Evolutionary conservation across 2,888 invertebrate species (phyloP), one percentile per base, ranked within the genome.

Genomic region (Scelioninae gen. 1): DNA sequence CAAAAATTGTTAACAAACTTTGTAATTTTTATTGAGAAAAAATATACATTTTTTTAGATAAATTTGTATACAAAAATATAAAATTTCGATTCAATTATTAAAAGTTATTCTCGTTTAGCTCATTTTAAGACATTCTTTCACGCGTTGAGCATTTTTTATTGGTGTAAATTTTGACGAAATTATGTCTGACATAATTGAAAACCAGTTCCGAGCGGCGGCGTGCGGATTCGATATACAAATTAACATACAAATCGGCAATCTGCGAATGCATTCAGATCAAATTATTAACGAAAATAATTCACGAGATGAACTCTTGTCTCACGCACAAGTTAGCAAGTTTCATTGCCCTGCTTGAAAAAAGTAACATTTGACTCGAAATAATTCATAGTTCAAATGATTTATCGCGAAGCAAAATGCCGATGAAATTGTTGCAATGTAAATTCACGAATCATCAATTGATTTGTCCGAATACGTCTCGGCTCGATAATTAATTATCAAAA

Each of bases 401-500:
- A 65, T 65, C 40, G 5, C 45, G 5, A 23, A 65, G 38, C 5
- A 51, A 65, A n/a, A 40, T 38, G 13, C 5, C 63, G 51, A 32
- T 10, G 38, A 38, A 51, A 34, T 51, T 47, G n/a, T 45, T 62
- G 11, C 45, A 45, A 23, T 8, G 32, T 11, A 6, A 15, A 58
- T 34, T 58, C 10, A 43, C 38, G 40, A 58, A 23, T n/a, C 13
- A n/a, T 43, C 13, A 31, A 63, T 32, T 63, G 38, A 56, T 43
- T 34, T 23, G 32, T 38, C 43, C 6, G 75, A 75, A 65, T 65
- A 40, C 32, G 60, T 65, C 65, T 43, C n/a, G n/a, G 55, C 34
- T 31, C 23, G 62, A 77, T 77, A 77, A 68, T 43, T 51, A 62
- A 60, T 68, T 62, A 77, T 68, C 77, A 32, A 56, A 62, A 55